These are phyloP conservation scores for Odontomachus brunneus DNA, from an alignment of 1,140 invertebrate species.

Conservation along the genomic window DNA sequence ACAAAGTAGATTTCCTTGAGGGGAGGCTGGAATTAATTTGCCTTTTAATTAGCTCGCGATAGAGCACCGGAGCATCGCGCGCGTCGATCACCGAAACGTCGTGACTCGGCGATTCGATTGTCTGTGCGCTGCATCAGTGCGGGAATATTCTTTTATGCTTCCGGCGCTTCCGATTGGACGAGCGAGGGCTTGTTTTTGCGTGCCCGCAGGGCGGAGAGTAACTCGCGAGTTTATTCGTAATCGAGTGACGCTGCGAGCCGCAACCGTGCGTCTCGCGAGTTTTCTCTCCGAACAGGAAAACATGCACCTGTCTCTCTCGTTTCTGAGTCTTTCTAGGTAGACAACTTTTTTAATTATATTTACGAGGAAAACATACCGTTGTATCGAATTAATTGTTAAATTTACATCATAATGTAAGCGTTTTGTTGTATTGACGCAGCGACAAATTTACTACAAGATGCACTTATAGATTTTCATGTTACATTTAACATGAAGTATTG, in stretches of 20 bases:
- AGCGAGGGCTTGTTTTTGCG: slow-evolving; percentile 11
- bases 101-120: slow-evolving; percentile 51
- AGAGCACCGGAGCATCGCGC: slow-evolving; percentile 7
- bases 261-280: neutral
- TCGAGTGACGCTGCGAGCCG: neutral
- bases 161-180: slow-evolving; percentile 45
- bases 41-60: slow-evolving; percentile 50
- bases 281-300: too few relatives aligned
- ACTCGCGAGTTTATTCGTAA: slow-evolving; percentile 12
- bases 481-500: too few relatives aligned
- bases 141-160: slow-evolving; percentile 26
- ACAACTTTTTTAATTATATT: too few relatives aligned
- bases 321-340: too few relatives aligned
- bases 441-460: too few relatives aligned
- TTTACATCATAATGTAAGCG: too few relatives aligned
- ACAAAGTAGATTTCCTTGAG: slow-evolving; percentile 49
- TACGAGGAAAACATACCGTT: too few relatives aligned
- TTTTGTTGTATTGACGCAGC: too few relatives aligned
- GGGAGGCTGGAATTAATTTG: slow-evolving; percentile 50
- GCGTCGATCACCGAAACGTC: slow-evolving; percentile 51
- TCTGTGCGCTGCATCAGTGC: slow-evolving; percentile 15
- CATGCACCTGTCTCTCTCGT: too few relatives aligned
- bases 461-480: too few relatives aligned
- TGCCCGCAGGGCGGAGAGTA: neutral
- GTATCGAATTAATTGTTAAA: too few relatives aligned